Evolutionary conservation across 30 jellyfish, hydroid and myxozoan genomes (phyloP), one percentile per base, ranked within the genome.

Genomic region (Hydractinia echinata): DNA sequence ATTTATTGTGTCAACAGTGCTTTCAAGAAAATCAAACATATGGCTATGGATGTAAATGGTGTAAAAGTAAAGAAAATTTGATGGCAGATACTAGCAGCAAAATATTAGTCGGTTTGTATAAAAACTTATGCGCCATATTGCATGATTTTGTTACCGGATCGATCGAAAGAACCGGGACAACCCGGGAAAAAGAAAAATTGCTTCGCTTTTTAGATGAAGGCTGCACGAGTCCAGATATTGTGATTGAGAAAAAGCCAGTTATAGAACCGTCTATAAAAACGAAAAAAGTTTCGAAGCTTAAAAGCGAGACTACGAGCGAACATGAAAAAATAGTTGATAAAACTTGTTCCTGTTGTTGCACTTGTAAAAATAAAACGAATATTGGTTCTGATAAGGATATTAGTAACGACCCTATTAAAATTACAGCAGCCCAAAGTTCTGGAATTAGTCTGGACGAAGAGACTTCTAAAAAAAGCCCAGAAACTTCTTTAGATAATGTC

Each of bases 101-200:
- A 6, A 82, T 76, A 14, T 87, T 90, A 11, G 21, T 90, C 81
- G 84, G 82, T 53, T 85, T 89, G 67, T 90, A 84, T 72, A 88
- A 85, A 20, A 85, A 90, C 76, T 60, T 90, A 39, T 90, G 97
- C 87, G 95, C 91, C 83, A 73, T 90, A 20, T 61, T 88, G 79
- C 73, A 74, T 39, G 72, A 79, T 79, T 80, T 76, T 53, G 71
- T 77, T 5, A 64, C 85, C 67, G 90, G 88, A 30, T 9, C 13
- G 51, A 74, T 61, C 10, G 86, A 49, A 14, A 73, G 89, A 60
- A 55, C 82, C 61, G 85, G 73, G 9, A 52, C 77, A 30, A 20
- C 78, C 1, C 53, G 50, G 18, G 73, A 84, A 20, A 68, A 77
- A 8, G 85, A 60, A 10, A 66, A 81, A 69, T 53, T 88, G 48